These are phyloP conservation scores for Pyrochroa serraticornis DNA, from an alignment of 2,888 invertebrate species.

Conservation along the genomic window DNA sequence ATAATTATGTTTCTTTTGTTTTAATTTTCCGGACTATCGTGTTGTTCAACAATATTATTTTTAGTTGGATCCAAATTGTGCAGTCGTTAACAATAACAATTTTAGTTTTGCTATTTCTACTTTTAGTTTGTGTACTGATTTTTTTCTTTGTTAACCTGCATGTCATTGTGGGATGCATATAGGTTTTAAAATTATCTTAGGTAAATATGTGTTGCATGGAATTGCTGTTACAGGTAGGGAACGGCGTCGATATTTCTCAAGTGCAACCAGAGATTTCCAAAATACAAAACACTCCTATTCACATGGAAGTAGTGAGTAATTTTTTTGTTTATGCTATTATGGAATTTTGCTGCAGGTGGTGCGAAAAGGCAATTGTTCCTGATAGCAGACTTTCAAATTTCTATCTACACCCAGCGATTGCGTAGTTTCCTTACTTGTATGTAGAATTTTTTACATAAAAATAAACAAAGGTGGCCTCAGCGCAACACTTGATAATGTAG, in stretches of 20 bases:
- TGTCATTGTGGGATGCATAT: no score
- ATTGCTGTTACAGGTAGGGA: conserved; percentile 44
- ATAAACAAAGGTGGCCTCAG: background rate
- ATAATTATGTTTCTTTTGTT: conserved; percentile 21
- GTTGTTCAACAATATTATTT: background rate
- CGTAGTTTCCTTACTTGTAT: no score
- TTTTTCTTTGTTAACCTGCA: no score
- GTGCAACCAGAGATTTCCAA: conserved; percentile 41
- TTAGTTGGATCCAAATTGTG: no score
- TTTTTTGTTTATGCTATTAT: background rate
- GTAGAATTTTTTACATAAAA: background rate
- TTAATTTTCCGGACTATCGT: conserved; percentile 11
- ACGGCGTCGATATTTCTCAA: conserved; percentile 40
- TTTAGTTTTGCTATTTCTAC: no score
- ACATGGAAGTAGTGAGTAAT: conserved; percentile 49
- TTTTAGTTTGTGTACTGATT: no score
- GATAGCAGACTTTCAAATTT: no score
- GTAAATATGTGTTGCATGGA: background rate
- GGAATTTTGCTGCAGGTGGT: background rate
- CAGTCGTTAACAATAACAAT: no score
- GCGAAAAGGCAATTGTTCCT: no score
- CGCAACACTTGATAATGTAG: background rate
- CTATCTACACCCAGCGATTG: no score
- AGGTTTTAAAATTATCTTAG: no score
- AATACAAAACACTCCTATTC: conserved; percentile 39